Evolutionary conservation across 2,113 vertebrate species (phyloP), one percentile per base, ranked within the genome.

Genomic region (Rhineura floridana): DNA sequence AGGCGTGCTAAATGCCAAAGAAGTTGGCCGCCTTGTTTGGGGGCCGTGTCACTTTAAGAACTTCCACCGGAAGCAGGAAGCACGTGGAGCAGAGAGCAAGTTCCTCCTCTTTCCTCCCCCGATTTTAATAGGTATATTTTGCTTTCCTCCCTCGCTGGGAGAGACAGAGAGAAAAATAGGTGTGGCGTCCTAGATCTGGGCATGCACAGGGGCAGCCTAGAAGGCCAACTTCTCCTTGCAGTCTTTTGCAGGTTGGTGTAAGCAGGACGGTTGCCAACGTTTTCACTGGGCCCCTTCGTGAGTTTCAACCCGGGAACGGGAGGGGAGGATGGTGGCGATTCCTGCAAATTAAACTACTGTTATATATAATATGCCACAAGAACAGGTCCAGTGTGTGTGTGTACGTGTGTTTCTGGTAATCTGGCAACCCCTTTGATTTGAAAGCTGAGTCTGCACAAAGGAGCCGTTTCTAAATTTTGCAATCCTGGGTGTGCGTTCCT

Each of bases 1-100:
- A 55, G 21, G 48, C 48, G 4, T n/a, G 15, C 48, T 15, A 55
- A 52, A 30, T 33, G n/a, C n/a, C n/a, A n/a, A n/a, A n/a, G n/a
- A n/a, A n/a, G n/a, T n/a, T n/a, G n/a, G n/a, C n/a, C n/a, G n/a
- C n/a, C n/a, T n/a, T n/a, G n/a, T n/a, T n/a, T n/a, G n/a, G n/a
- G n/a, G n/a, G n/a, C n/a, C 52, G 30, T 59, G 87, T 23, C 81
- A 44, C 69, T 88, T 77, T 82, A 62, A 63, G 55, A 63, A 48
- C 8, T 7, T 3, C 67, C 67, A 15, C 42, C 48, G 21, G 87
- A 91, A 78, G 77, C 50, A 13, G 90, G 59, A 91, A 87, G 69
- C 72, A 63, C 28, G 9, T 21, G 23, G 9, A 2, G 30, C 79
- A 21, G 12, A 42, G 12, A 46, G 76, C n/a, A 44, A 72, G 0